Conservation (phyloP, 2,113 vertebrate genomes). For the Equus przewalskii region DNA sequence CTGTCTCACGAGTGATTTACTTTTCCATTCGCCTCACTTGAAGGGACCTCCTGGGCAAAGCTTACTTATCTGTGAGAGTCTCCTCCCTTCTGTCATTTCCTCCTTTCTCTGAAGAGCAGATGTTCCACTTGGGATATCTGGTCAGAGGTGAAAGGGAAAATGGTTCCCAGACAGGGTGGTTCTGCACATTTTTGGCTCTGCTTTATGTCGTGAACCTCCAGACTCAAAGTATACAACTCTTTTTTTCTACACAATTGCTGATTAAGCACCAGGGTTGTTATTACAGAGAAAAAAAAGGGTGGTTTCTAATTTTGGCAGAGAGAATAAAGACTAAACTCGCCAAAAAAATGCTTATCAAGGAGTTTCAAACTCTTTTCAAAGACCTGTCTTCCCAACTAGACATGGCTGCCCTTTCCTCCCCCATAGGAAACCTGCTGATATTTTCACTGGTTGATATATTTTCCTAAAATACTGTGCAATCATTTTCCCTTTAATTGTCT, state of each 20-base stretch:
- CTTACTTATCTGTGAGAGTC: slow-evolving; percentile 8
- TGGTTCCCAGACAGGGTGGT: background rate
- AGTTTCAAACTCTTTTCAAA: background rate
- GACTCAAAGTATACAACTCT: slow-evolving; percentile 12
- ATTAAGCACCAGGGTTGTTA: slow-evolving; percentile 70
- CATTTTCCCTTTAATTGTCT: background rate
- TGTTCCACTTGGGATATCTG: slow-evolving; percentile 56
- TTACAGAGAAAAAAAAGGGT: slow-evolving; percentile 48
- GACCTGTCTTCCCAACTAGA: background rate
- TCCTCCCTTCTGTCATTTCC: slow-evolving; percentile 75
- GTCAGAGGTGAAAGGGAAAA: slow-evolving; percentile 69
- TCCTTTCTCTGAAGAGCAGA: slow-evolving; percentile 81
- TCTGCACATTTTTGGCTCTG: slow-evolving; percentile 42
- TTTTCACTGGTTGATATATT: background rate
- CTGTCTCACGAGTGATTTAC: background rate
- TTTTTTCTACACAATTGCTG: slow-evolving; percentile 57
- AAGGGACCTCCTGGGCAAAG: background rate
- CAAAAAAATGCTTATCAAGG: slow-evolving; percentile 47
- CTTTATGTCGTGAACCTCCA: background rate
- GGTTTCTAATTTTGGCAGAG: slow-evolving; percentile 41
- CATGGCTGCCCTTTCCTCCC: background rate
- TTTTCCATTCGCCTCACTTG: background rate
- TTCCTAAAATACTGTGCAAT: background rate
- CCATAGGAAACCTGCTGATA: background rate
- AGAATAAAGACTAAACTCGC: slow-evolving; percentile 13